phyloP scores from a whole-genome alignment of 2,888 invertebrate species.

The Euproctis similis region DNA sequence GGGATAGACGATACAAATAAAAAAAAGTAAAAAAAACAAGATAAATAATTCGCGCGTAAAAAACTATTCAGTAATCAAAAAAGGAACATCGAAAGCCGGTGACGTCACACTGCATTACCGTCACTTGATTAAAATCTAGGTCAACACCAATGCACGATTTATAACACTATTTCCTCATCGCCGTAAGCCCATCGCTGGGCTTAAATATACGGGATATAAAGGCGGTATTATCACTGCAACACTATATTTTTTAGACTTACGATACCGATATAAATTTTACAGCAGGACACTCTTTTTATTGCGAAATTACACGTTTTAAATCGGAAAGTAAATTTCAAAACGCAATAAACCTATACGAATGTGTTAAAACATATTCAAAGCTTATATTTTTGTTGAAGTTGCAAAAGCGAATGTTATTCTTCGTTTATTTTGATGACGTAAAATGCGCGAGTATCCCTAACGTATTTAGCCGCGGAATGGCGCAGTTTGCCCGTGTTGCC shows the following conservation, averaged over 20 bases:
- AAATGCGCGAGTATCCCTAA: constrained; percentile 25
- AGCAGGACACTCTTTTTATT: constrained; percentile 12
- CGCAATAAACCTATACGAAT: constrained; percentile 5
- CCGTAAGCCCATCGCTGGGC: constrained; percentile 4
- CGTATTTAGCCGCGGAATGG: constrained; percentile 48
- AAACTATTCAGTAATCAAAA: constrained; percentile 13
- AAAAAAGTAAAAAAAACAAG: too few relatives aligned
- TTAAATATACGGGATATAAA: neutral
- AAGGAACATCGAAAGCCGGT: constrained; percentile 21
- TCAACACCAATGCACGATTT: constrained; percentile 18
- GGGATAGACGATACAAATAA: too few relatives aligned
- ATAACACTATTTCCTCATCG: neutral
- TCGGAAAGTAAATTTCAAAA: too few relatives aligned
- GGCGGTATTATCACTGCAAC: constrained; percentile 4
- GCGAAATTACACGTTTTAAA: too few relatives aligned
- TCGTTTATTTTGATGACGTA: constrained; percentile 45
- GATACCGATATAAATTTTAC: constrained; percentile 9
- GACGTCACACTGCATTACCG: constrained; percentile 29
- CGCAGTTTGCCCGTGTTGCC: constrained; percentile 48
- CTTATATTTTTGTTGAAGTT: constrained; percentile 12
- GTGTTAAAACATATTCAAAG: constrained; percentile 1
- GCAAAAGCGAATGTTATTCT: constrained; percentile 18
- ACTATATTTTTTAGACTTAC: constrained; percentile 11
- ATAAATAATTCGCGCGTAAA: constrained; percentile 8
- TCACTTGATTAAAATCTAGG: constrained; percentile 21